A percentile compares a stretch with the other conserved stretches of the same genome.
Conservation (phyloP, 2,888 invertebrate species). For the Xestia sexstrigata region DNA sequence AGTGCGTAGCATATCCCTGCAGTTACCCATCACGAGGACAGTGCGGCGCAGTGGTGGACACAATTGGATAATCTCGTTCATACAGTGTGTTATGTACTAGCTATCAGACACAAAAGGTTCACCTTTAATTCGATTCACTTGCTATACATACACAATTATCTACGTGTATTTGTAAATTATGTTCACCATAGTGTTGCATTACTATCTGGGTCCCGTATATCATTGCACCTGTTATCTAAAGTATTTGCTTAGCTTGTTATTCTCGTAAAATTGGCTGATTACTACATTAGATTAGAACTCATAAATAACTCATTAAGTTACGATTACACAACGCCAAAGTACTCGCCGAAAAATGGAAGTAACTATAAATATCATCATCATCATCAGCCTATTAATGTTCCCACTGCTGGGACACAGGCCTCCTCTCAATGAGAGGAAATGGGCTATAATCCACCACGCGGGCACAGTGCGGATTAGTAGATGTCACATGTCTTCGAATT, state of each 20-base stretch:
- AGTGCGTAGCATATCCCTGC: constrained; percentile 47
- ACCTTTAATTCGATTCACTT: constrained; percentile 35
- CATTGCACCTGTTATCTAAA: constrained; percentile 27
- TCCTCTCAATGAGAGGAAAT: too few species aligned
- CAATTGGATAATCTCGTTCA: constrained; percentile 55
- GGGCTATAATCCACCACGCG: too few species aligned
- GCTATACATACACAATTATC: background rate
- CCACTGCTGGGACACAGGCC: too few species aligned
- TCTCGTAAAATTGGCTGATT: constrained; percentile 17
- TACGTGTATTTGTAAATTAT: constrained; percentile 6
- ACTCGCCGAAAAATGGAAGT: constrained; percentile 27
- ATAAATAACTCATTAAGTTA: constrained; percentile 49
- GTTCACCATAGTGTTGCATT: background rate
- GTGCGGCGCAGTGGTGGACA: constrained; percentile 12
- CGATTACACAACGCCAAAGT: constrained; percentile 16
- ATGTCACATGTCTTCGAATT: too few species aligned
- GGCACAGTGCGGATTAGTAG: too few species aligned
- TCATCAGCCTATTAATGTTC: too few species aligned
- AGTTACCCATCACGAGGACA: constrained; percentile 43
- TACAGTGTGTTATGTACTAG: constrained; percentile 11
- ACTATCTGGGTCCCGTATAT: constrained; percentile 22
- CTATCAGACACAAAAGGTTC: constrained; percentile 27
- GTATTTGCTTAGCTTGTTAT: constrained; percentile 13
- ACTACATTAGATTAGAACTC: constrained; percentile 9
- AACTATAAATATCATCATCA: too few species aligned